phyloP scores from a whole-genome alignment of 2,797 vertebrate genomes.

The Anomalospiza imberbis region DNA sequence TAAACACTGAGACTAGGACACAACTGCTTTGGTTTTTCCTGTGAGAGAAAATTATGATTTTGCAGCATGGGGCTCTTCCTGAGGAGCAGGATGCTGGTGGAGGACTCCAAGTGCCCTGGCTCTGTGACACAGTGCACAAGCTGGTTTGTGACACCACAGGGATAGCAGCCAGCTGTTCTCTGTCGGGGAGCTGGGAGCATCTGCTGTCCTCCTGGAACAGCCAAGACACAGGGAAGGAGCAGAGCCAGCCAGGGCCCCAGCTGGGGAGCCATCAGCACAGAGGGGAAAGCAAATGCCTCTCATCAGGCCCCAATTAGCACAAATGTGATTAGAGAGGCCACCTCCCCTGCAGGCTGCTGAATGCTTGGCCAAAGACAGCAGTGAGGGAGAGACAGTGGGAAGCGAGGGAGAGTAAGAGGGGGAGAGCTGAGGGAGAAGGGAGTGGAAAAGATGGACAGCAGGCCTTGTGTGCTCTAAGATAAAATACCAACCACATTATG shows the following conservation, averaged over 20 bases:
- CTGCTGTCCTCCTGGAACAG: constrained; percentile 8
- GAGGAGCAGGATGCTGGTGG: not conserved
- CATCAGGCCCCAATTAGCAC: constrained; percentile 34
- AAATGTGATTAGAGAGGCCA: not conserved
- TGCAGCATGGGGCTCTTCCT: not conserved
- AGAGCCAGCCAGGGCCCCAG: constrained; percentile 3
- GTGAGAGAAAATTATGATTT: not conserved
- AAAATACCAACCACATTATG: not conserved
- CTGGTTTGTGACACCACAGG: not conserved
- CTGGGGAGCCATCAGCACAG: not conserved
- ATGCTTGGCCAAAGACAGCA: not conserved
- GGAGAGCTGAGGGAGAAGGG: not conserved
- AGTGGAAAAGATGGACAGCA: not conserved
- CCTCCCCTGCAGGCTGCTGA: not conserved
- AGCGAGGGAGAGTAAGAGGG: not conserved
- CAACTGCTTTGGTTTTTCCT: not conserved
- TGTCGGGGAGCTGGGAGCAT: not conserved
- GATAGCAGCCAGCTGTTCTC: not conserved
- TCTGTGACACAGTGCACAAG: not conserved
- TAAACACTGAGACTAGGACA: not conserved
- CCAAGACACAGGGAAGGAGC: not conserved
- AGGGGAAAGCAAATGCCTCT: constrained; percentile 20
- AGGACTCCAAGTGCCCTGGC: not conserved
- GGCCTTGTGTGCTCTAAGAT: not conserved
- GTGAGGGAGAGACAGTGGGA: not conserved